phyloP scores from a whole-genome alignment of 2,113 vertebrate species.

The Cavia aperea region DNA sequence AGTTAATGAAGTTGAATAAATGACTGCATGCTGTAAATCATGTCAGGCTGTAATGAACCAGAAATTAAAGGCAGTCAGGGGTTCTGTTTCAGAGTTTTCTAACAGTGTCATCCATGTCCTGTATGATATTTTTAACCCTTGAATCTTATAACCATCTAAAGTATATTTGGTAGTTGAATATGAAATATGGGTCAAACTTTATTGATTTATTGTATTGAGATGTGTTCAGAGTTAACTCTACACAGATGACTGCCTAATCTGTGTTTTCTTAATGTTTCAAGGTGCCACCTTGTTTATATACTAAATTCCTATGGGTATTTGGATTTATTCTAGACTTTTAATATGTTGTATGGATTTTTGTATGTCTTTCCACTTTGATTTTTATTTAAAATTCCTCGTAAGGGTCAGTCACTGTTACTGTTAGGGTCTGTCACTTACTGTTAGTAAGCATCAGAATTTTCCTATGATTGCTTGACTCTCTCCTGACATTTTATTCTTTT shows the following conservation, averaged over 20 bases:
- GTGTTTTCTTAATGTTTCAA: neutral
- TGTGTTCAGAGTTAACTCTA: neutral
- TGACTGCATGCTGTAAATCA: neutral
- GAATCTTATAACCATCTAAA: neutral
- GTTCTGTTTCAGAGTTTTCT: neutral
- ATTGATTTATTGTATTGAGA: neutral
- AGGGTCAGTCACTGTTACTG: neutral
- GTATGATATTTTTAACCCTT: neutral
- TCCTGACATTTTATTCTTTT: neutral
- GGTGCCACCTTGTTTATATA: neutral
- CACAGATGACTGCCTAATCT: neutral
- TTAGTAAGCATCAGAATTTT: neutral
- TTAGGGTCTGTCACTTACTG: neutral
- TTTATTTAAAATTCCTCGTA: neutral
- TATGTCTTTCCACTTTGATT: neutral
- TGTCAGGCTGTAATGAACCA: neutral
- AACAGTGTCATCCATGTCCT: neutral
- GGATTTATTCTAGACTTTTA: neutral
- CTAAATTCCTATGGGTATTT: neutral
- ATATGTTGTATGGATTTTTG: neutral
- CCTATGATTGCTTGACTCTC: neutral
- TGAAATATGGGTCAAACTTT: neutral
- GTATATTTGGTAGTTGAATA: neutral
- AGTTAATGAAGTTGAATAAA: neutral
- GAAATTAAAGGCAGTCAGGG: neutral